phyloP scores from a whole-genome alignment of 2,797 vertebrate genomes.

The Distichodus sexfasciatus region DNA sequence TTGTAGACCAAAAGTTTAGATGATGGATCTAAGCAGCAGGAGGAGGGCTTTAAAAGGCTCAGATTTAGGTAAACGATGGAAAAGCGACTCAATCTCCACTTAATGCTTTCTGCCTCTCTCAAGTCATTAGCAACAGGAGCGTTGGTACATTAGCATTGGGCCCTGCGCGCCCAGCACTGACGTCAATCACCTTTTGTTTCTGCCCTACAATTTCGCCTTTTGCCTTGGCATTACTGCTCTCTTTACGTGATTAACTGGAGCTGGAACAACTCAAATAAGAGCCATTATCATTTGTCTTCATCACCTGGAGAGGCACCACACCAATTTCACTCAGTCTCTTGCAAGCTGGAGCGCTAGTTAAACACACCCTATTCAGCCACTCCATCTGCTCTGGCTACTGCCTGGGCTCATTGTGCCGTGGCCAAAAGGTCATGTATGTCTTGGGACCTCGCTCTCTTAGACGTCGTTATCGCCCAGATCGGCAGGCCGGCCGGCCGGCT shows the following conservation, averaged over 20 bases:
- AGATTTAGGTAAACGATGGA: too few species aligned
- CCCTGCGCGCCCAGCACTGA: neutral
- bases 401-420: too few species aligned
- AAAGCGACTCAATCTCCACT: too few species aligned
- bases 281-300: constrained; percentile 22
- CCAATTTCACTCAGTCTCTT: neutral
- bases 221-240: neutral
- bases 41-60: too few species aligned
- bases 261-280: constrained; percentile 10
- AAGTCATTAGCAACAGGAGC: constrained; percentile 11
- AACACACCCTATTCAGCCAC: constrained; percentile 23
- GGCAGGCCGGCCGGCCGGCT: too few species aligned
- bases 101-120: too few species aligned
- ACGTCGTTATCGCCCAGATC: too few species aligned
- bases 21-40: too few species aligned
- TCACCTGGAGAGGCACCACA: constrained; percentile 5
- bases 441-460: too few species aligned
- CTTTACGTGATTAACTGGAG: neutral
- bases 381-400: neutral
- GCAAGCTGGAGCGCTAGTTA: constrained; percentile 16
- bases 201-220: neutral
- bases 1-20: too few species aligned
- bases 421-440: too few species aligned
- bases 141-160: neutral
- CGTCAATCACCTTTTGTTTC: constrained; percentile 23